Percentiles rank a stretch among this genome's conserved stretches.
Evolutionary conservation across 2,113 vertebrate genomes (phyloP).

Genomic region (Platysternon megacephalum): DNA sequence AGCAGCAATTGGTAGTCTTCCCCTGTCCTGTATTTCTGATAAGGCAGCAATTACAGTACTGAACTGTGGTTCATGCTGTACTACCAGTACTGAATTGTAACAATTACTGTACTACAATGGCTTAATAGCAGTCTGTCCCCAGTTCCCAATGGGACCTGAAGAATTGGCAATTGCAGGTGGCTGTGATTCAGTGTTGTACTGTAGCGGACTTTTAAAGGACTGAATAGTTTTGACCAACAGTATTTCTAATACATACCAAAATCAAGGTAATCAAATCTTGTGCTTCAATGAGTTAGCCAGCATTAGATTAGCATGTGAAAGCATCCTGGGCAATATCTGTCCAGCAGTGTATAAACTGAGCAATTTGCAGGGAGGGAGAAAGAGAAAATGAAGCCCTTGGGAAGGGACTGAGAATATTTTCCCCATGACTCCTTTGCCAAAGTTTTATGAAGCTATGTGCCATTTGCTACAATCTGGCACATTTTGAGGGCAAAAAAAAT

Average conservation of each 20-base stretch:
- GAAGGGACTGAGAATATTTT: neutral
- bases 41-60: neutral
- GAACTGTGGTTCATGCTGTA: neutral
- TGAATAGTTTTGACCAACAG: neutral
- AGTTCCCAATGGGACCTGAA: neutral
- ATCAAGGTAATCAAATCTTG: neutral
- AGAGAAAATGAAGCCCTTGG: accelerated
- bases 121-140: neutral
- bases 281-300: neutral
- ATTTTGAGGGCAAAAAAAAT: too few species aligned
- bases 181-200: neutral
- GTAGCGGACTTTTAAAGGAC: neutral
- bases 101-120: neutral
- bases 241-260: neutral
- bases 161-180: neutral
- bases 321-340: neutral
- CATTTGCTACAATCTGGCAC: too few species aligned
- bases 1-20: neutral
- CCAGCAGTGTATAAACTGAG: neutral
- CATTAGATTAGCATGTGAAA: neutral
- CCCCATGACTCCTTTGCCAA: too few species aligned
- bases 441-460: too few species aligned
- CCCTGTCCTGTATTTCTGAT: neutral
- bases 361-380: neutral
- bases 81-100: neutral